Conservation (phyloP, 2,797 vertebrate species). For the Hippocampus kuda region DNA sequence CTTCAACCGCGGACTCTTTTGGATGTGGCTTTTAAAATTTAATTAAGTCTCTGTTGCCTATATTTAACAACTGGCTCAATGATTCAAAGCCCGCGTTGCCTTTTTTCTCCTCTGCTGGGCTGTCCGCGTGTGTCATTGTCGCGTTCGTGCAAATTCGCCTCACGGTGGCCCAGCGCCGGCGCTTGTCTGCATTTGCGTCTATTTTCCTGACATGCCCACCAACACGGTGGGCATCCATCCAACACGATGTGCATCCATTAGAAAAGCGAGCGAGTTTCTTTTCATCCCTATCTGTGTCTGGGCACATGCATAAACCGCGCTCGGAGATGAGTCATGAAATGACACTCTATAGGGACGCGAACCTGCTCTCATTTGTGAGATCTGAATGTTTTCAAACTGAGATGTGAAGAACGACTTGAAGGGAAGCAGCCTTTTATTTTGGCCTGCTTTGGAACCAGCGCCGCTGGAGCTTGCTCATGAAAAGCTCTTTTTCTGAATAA, state of each 20-base stretch:
- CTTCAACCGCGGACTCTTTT: constrained; percentile 38
- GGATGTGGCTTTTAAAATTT: constrained; percentile 61
- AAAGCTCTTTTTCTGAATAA: constrained; percentile 34
- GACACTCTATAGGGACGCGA: constrained; percentile 12
- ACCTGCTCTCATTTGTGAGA: not conserved
- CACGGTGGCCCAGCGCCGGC: constrained; percentile 4
- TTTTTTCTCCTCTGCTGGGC: constrained; percentile 35
- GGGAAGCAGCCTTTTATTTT: constrained; percentile 1
- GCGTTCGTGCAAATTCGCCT: constrained; percentile 1
- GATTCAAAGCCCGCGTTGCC: constrained; percentile 56
- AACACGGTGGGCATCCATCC: not conserved
- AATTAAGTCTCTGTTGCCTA: constrained; percentile 54
- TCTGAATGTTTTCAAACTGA: not conserved
- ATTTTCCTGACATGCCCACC: not conserved
- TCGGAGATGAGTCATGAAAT: constrained; percentile 12
- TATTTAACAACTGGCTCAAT: constrained; percentile 66
- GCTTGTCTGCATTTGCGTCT: constrained; percentile 13
- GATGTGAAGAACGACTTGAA: not conserved
- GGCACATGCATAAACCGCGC: not conserved
- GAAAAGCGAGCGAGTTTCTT: not conserved
- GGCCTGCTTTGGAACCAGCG: not conserved
- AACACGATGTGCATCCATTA: not conserved
- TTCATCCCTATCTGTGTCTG: not conserved
- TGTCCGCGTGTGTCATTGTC: constrained; percentile 6
- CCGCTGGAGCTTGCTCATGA: constrained; percentile 16